These are phyloP conservation scores for Colletes gigas DNA, from an alignment of 1,140 invertebrate species.

Conservation along the genomic window DNA sequence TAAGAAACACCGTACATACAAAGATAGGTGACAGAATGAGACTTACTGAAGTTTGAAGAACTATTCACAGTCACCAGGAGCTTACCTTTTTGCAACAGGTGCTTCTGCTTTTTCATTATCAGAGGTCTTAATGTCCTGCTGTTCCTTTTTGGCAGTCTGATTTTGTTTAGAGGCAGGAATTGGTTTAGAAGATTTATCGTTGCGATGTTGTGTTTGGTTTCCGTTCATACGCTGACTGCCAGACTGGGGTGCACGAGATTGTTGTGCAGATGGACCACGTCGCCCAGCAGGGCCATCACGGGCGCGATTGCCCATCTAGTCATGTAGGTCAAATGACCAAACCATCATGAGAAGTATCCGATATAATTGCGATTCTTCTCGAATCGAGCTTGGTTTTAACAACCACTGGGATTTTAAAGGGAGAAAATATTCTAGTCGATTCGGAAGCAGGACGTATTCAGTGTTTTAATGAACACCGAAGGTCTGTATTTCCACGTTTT, in stretches of 20 bases:
- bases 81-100: conserved; percentile 80
- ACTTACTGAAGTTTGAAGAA: conserved; percentile 74
- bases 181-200: conserved; percentile 82
- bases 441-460: conserved; percentile 57
- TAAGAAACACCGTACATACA: conserved; percentile 55
- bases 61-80: conserved; percentile 76
- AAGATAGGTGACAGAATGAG: conserved; percentile 64
- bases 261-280: conserved; percentile 79
- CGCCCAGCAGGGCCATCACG: conserved; percentile 80
- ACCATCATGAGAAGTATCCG: conserved; percentile 75
- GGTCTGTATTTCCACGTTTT: conserved; percentile 50
- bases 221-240: conserved; percentile 81
- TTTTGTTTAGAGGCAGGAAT: conserved; percentile 81
- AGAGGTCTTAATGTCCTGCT: conserved; percentile 80
- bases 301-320: conserved; percentile 81
- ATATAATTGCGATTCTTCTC: conserved; percentile 67
- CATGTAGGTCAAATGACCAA: conserved; percentile 78
- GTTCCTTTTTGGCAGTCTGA: conserved; percentile 81
- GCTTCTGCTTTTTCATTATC: conserved; percentile 81
- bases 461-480: conserved; percentile 46
- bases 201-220: conserved; percentile 81
- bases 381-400: conserved; percentile 65
- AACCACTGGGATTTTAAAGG: conserved; percentile 63
- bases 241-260: conserved; percentile 79
- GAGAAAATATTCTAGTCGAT: conserved; percentile 62